Evolutionary conservation across 2,888 invertebrate genomes (phyloP), one percentile per base, ranked within the genome.

Genomic region (Chloroclysta siterata): DNA sequence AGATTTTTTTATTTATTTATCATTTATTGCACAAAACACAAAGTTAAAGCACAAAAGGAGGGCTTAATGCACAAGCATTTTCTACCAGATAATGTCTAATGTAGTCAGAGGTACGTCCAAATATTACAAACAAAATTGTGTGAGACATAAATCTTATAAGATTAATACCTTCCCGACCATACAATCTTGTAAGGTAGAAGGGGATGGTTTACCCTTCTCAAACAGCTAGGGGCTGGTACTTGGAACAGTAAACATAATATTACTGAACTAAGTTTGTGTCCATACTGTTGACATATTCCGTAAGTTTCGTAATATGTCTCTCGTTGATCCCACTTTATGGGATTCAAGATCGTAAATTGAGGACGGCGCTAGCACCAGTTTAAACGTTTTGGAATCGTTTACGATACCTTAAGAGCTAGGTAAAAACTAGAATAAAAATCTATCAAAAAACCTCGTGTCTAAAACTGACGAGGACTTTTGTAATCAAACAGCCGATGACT

Each of bases 261-360:
- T 41, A 7, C 53, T 22, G 17, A 53, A 52, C 52, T 17, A 48
- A 50, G 50, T 33, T 53, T 53, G 39, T 15, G 41, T 53, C 53
- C 53, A 41, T 42, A 53, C 14, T 14, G 6, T n/a, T 41, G 41
- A 39, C 52, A 53, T 41, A 53, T 53, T 39, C 52, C 17, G 3
- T 28, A 41, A 28, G 41, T 53, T 53, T 53, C 28, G 53, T 53
- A 53, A 53, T 53, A 53, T 53, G 28, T 53, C 71, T 53, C 71
- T 29, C 14, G 29, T n/a, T 28, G 7, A 50, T 29, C 50, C 50
- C 14, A 14, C 50, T 28, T 48, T 29, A 50, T 50, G 14, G 28
- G 50, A 50, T 14, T 7, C 10, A n/a, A 4, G 47, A 22, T 50
- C n/a, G 0, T 28, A 48, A 48, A 29, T 29, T 33, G 50, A 50